Percentiles rank a stretch among this genome's conserved stretches.
Conservation (phyloP, 2,797 vertebrate species). For the Lycodopsis pacificus region DNA sequence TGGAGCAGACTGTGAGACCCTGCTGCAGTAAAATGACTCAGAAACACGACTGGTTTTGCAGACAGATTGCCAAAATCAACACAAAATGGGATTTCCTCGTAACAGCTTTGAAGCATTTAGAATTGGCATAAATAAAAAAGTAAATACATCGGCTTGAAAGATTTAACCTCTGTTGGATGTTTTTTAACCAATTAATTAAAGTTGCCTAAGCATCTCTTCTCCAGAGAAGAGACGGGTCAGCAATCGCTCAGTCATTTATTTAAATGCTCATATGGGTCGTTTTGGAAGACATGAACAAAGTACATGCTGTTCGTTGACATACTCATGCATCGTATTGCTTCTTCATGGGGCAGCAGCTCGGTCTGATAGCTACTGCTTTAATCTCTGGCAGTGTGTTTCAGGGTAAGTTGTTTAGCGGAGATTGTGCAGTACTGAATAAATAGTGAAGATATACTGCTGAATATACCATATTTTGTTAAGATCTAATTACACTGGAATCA, state of each 20-base stretch:
- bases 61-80: no score
- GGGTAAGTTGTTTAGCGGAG: neutral
- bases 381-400: neutral
- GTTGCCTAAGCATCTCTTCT: neutral
- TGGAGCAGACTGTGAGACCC: no score
- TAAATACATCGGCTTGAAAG: neutral
- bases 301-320: neutral
- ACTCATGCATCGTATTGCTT: neutral
- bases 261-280: neutral
- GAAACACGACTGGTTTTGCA: no score
- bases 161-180: no score
- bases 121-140: neutral
- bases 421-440: constrained; percentile 27
- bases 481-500: constrained; percentile 52
- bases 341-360: neutral
- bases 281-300: neutral
- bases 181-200: neutral
- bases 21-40: no score
- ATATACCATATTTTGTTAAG: constrained; percentile 31
- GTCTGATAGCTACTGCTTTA: neutral
- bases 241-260: neutral
- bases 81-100: no score
- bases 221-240: neutral
- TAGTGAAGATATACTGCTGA: constrained; percentile 51
- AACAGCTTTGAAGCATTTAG: neutral